Evolutionary conservation across 2,113 vertebrate species (phyloP), one percentile per base, ranked within the genome.

Genomic region (Parotia lawesii): DNA sequence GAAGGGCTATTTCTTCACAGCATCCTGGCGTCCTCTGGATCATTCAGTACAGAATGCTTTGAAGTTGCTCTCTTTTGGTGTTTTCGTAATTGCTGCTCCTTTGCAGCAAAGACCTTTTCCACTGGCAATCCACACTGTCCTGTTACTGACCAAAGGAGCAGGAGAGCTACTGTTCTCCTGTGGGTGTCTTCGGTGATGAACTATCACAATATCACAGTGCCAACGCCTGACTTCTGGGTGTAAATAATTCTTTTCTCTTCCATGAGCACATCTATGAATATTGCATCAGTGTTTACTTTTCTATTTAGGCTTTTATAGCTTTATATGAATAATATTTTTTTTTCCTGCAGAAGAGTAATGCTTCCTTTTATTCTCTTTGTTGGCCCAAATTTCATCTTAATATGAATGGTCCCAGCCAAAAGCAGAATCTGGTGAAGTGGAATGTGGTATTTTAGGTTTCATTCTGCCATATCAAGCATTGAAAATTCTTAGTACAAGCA

Each of bases 201-300:
- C 50, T 35, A 53, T 38, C 35, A 5, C 53, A 75, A 40, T n/a
- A 71, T 45, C 70, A n/a, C 7, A 10, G 17, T 3, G 1, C 54
- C 2, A 0, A 8, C 0, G 0, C 47, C 14, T 51, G 42, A 62
- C 35, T 35, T 37, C 33, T 5, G 0, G 16, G 50, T 40, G 21
- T 20, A 82, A 91, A 66, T 57, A 6, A n/a, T 66, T 44, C 1
- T 57, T 73, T 84, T 45, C 75, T 86, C 38, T 83, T 61, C 33
- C 1, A 0, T 65, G 9, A 79, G 19, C 53, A 19, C 20, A 89
- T 11, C 40, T 31, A 38, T 50, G 45, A 87, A 74, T 88, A 64
- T 66, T 69, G n/a, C 73, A 80, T 75, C n/a, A 82, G 53, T 29
- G 45, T 75, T 93, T 91, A 50, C 87, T 92, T 84, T 76, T 92